Evolutionary conservation across 2,888 invertebrate species (phyloP).

Genomic region (Drosophila nigricruria): DNA sequence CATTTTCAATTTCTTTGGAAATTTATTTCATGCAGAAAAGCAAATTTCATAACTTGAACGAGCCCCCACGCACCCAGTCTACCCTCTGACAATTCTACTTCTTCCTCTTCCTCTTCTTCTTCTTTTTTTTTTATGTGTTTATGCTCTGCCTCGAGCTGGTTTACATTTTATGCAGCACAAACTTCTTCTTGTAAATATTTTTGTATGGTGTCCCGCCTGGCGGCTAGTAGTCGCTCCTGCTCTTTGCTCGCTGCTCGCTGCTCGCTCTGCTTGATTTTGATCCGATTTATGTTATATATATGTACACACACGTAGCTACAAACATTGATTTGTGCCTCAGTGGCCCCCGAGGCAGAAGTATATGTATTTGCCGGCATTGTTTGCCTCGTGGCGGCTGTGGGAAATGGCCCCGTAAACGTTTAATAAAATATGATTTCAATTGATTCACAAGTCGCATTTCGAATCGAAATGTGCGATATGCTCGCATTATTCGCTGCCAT

Average conservation of each 20-base stretch:
- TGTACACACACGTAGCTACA: slow-evolving; percentile 38
- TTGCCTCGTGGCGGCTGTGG: slow-evolving; percentile 68
- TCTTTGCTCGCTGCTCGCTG: background rate
- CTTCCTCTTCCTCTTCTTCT: background rate
- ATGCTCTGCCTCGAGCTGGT: slow-evolving; percentile 59
- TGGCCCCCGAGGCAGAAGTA: slow-evolving; percentile 31
- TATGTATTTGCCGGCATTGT: slow-evolving; percentile 37
- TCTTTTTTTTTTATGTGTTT: slow-evolving; percentile 64
- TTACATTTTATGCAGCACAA: slow-evolving; percentile 51
- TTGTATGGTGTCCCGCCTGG: slow-evolving; percentile 49
- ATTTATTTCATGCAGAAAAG: slow-evolving; percentile 72
- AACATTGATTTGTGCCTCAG: slow-evolving; percentile 51
- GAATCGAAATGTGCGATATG: slow-evolving; percentile 59
- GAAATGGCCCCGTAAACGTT: slow-evolving; percentile 76
- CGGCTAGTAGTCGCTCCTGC: slow-evolving; percentile 17
- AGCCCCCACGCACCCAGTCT: background rate
- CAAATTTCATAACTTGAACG: slow-evolving; percentile 66
- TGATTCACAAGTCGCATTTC: slow-evolving; percentile 74
- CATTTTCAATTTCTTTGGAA: slow-evolving; percentile 72
- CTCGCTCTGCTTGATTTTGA: slow-evolving; percentile 42
- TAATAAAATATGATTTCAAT: slow-evolving; percentile 79
- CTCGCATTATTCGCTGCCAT: slow-evolving; percentile 40
- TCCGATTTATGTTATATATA: slow-evolving; percentile 59
- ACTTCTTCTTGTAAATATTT: slow-evolving; percentile 76
- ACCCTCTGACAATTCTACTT: slow-evolving; percentile 26